Percentiles rank a stretch among this genome's conserved stretches.
These are phyloP conservation scores for Lagodon rhomboides DNA, from an alignment of 2,797 vertebrate genomes.

Conservation along the genomic window DNA sequence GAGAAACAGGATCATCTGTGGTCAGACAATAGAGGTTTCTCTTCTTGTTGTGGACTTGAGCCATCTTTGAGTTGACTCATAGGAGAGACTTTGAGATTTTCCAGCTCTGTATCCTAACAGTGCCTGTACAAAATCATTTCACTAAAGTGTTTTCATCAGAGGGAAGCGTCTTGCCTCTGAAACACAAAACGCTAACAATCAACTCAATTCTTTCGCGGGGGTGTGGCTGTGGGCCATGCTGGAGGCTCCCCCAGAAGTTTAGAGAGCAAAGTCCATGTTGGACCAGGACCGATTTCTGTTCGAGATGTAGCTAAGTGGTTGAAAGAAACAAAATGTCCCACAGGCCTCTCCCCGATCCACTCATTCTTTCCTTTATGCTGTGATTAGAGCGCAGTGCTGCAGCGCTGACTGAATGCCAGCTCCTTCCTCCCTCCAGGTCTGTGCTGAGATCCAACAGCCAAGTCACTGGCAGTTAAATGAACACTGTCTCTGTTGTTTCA, in stretches of 20 bases:
- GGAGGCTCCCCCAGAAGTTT: conserved; percentile 49
- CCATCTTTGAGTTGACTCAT: conserved; percentile 43
- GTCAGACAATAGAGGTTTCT: conserved; percentile 51
- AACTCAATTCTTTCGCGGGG: conserved; percentile 45
- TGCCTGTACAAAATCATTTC: conserved; percentile 17
- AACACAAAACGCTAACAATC: conserved; percentile 49
- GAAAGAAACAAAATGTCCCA: conserved; percentile 60
- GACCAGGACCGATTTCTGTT: conserved; percentile 50
- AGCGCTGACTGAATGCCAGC: conserved; percentile 65
- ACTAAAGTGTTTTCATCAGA: conserved; percentile 20
- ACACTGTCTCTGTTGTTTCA: conserved; percentile 49
- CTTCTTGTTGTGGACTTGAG: conserved; percentile 46
- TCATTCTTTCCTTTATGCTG: conserved; percentile 69
- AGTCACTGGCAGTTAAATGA: conserved; percentile 58
- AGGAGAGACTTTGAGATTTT: conserved; percentile 36
- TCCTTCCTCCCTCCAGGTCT: conserved; percentile 59
- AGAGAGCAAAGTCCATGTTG: conserved; percentile 43
- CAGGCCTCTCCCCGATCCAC: conserved; percentile 48
- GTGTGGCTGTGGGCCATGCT: conserved; percentile 46
- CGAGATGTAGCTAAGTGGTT: conserved; percentile 50
- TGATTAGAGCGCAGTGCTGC: conserved; percentile 65
- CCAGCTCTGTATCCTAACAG: conserved; percentile 33
- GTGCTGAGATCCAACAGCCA: conserved; percentile 52
- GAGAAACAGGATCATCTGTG: conserved; percentile 31
- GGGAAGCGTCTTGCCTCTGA: conserved; percentile 21